Evolutionary conservation across 2,113 vertebrate species (phyloP).

Genomic region (Oncorhynchus keta): DNA sequence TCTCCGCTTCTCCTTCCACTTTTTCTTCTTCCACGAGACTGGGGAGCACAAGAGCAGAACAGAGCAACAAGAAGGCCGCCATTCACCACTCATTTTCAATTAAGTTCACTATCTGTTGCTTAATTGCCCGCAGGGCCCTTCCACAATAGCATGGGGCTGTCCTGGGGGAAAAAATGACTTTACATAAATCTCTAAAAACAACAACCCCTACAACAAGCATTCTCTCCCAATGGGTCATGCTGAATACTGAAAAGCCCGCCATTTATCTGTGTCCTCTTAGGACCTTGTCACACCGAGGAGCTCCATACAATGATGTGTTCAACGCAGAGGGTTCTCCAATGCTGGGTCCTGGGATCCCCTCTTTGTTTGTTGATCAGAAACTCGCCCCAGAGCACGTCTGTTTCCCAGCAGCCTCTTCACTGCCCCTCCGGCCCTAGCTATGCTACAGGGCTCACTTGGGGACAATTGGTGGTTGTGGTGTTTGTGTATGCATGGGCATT

Average conservation of each 20-base stretch:
- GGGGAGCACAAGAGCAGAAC: conserved; percentile 12
- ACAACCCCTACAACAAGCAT: conserved; percentile 21
- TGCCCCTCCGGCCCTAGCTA: not conserved
- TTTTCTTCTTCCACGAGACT: not conserved
- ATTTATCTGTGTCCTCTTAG: conserved; percentile 49
- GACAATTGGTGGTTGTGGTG: conserved; percentile 19
- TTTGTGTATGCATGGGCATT: not conserved
- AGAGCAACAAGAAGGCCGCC: conserved; percentile 48
- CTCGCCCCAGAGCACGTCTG: conserved; percentile 19
- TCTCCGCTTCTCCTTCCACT: not conserved
- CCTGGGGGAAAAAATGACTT: conserved; percentile 44
- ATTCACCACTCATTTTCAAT: conserved; percentile 60
- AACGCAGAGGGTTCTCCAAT: conserved; percentile 21
- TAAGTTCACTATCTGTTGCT: conserved; percentile 69
- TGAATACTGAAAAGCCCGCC: conserved; percentile 60
- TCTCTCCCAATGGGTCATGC: not conserved
- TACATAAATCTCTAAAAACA: conserved; percentile 58
- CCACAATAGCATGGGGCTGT: conserved; percentile 21
- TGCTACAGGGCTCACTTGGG: not conserved
- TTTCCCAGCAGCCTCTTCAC: conserved; percentile 18
- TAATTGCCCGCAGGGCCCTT: conserved; percentile 58
- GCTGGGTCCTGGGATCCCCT: not conserved
- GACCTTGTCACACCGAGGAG: conserved; percentile 11
- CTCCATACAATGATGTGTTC: conserved; percentile 42
- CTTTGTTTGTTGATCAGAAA: conserved; percentile 46